Percentiles rank a stretch among this genome's conserved stretches.
These are phyloP conservation scores for Brevimyrus niger DNA, from an alignment of 2,113 vertebrate genomes.

Conservation along the genomic window DNA sequence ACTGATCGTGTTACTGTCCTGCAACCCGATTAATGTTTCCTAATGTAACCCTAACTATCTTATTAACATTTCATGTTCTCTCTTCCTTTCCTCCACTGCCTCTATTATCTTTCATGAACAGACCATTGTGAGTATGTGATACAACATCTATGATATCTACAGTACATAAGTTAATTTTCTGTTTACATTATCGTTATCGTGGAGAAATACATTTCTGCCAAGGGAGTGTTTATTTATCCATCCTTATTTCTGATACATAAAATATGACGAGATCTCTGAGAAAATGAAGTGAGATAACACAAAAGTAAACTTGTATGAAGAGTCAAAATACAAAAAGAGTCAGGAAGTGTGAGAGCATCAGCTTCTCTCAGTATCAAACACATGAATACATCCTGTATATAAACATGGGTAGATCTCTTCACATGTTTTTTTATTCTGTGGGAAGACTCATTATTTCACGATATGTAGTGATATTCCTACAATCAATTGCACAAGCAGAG, in stretches of 20 bases:
- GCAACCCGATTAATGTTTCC: neutral
- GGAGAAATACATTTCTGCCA: neutral
- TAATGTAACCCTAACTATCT: slow-evolving; percentile 14
- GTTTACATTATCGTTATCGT: neutral
- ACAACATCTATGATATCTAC: neutral
- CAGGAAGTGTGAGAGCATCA: neutral
- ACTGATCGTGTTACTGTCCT: neutral
- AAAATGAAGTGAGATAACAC: neutral
- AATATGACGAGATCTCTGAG: neutral
- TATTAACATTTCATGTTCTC: slow-evolving; percentile 28
- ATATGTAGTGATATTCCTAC: neutral
- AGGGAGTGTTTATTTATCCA: neutral
- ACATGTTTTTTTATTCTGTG: neutral
- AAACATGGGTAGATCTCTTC: neutral
- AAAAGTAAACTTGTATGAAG: neutral
- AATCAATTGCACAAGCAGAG: neutral
- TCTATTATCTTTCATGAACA: slow-evolving; percentile 22
- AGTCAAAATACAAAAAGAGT: neutral
- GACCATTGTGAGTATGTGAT: slow-evolving; percentile 36
- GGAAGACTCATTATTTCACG: neutral
- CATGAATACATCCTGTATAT: neutral
- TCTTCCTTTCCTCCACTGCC: neutral
- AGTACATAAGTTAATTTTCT: neutral
- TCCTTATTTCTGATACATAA: neutral
- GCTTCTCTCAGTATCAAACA: neutral